A percentile compares a stretch with the other conserved stretches of the same genome.
Conservation (phyloP, 2,113 vertebrate genomes). For the Sturnus vulgaris region DNA sequence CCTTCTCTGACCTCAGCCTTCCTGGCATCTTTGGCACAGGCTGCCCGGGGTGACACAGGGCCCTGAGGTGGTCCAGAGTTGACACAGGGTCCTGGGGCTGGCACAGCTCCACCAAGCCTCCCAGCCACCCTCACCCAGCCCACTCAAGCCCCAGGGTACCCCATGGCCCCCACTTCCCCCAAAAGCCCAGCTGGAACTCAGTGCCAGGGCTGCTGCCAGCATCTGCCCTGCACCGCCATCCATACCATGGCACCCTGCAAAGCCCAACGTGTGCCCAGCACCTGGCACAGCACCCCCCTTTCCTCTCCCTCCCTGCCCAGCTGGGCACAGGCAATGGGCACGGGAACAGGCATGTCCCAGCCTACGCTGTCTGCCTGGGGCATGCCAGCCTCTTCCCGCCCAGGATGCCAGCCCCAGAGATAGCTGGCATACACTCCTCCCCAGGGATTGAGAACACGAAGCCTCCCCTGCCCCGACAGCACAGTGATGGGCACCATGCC, state of each 20-base stretch:
- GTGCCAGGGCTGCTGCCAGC: background rate
- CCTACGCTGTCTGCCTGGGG: slow-evolving; percentile 1
- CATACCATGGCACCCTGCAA: background rate
- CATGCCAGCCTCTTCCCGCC: background rate
- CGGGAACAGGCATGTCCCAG: slow-evolving; percentile 6
- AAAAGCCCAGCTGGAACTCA: rapidly evolving
- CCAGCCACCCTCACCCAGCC: background rate
- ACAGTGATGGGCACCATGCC: background rate
- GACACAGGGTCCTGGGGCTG: background rate
- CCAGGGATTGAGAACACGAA: background rate
- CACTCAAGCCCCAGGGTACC: rapidly evolving
- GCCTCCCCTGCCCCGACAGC: background rate
- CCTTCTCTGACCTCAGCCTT: background rate
- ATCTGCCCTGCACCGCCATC: background rate
- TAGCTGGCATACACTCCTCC: background rate
- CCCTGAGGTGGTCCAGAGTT: background rate
- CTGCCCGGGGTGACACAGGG: background rate
- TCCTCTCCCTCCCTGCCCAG: slow-evolving; percentile 1
- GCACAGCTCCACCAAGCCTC: background rate
- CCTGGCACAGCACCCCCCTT: background rate
- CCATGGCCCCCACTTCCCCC: background rate
- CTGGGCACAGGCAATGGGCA: background rate
- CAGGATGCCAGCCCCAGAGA: slow-evolving; percentile 4
- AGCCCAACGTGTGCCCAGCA: background rate
- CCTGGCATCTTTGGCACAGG: background rate